Conservation (phyloP, 2,113 vertebrate genomes). For the Boleophthalmus pectinirostris region DNA sequence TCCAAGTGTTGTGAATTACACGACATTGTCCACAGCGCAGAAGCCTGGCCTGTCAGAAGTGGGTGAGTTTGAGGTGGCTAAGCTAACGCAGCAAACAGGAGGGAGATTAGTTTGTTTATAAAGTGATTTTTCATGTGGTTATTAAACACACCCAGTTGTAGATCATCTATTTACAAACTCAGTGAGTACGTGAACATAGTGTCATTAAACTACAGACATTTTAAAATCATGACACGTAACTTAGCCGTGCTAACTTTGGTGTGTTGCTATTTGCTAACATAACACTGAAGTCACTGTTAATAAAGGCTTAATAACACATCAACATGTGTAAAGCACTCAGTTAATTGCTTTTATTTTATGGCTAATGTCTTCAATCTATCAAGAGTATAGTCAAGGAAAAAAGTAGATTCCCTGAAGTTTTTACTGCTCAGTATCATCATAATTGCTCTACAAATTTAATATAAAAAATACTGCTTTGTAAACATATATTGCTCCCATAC, state of each 20-base stretch:
- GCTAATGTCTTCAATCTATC: neutral
- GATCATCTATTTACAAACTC: neutral
- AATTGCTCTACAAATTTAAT: neutral
- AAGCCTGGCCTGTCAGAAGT: slow-evolving; percentile 74
- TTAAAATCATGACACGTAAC: slow-evolving; percentile 61
- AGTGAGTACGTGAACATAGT: neutral
- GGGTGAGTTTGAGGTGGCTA: slow-evolving; percentile 74
- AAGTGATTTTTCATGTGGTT: neutral
- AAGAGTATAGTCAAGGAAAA: neutral
- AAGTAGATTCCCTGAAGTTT: neutral
- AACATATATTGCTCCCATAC: neutral
- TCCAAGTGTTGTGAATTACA: slow-evolving; percentile 54
- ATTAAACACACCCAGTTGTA: neutral
- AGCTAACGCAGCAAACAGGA: slow-evolving; percentile 70
- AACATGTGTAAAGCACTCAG: neutral
- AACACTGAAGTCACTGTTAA: slow-evolving; percentile 27
- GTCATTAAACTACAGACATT: neutral
- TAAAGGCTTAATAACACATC: neutral
- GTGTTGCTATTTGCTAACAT: slow-evolving; percentile 56
- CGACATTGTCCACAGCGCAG: slow-evolving; percentile 53
- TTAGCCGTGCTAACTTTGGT: slow-evolving; percentile 53
- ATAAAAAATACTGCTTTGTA: neutral
- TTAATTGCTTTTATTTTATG: neutral
- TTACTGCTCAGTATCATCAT: neutral
- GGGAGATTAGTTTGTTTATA: slow-evolving; percentile 30